phyloP scores from a whole-genome alignment of 2,888 invertebrate species.

The Cephalotes varians region DNA sequence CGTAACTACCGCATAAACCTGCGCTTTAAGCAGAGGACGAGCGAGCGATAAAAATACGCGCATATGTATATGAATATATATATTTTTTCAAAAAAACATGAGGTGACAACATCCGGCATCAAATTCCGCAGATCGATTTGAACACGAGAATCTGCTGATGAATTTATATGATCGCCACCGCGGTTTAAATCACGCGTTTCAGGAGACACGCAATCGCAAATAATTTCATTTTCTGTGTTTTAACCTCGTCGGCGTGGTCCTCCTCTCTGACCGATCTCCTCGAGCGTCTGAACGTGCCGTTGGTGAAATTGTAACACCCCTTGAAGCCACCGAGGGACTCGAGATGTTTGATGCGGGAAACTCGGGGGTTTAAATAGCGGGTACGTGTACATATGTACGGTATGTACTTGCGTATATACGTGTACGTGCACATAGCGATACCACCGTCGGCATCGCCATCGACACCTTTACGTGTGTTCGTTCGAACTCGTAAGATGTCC shows the following conservation, averaged over 20 bases:
- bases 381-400: neutral
- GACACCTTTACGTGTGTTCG: conserved; percentile 33
- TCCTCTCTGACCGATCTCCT: conserved; percentile 2
- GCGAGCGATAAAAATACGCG: conserved; percentile 14
- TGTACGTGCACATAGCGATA: neutral
- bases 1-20: conserved; percentile 4
- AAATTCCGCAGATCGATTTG: neutral
- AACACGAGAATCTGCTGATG: neutral
- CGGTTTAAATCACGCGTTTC: neutral
- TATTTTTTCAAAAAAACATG: neutral
- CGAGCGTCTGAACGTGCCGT: conserved; percentile 12
- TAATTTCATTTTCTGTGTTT: conserved; percentile 3
- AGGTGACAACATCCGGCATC: neutral
- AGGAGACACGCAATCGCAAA: neutral
- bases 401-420: neutral
- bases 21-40: neutral
- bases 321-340: conserved; percentile 4
- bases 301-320: conserved; percentile 24
- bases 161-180: neutral
- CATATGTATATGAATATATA: conserved; percentile 6
- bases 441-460: conserved; percentile 20
- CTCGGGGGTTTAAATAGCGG: conserved; percentile 24
- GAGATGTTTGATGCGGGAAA: conserved; percentile 41
- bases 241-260: neutral
- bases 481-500: conserved; percentile 6